These are phyloP conservation scores for Lasiurus borealis DNA, from an alignment of 2,113 vertebrate species.

Conservation along the genomic window DNA sequence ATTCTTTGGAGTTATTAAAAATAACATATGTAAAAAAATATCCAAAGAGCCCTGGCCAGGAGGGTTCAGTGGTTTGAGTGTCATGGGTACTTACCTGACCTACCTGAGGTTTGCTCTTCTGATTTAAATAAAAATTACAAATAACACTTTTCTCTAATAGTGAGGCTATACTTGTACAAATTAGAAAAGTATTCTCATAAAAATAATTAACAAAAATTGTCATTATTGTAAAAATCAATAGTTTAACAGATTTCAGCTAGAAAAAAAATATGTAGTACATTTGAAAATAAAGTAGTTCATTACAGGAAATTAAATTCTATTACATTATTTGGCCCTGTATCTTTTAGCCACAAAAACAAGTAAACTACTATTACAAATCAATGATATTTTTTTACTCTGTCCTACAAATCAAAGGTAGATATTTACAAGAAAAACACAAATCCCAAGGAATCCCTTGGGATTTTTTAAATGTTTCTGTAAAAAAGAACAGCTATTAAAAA, in stretches of 20 bases:
- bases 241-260: not conserved
- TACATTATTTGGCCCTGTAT: conserved; percentile 31
- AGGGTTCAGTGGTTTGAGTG: too few relatives aligned
- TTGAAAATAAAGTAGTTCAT: conserved; percentile 60
- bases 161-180: conserved; percentile 24
- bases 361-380: conserved; percentile 50
- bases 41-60: too few relatives aligned
- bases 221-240: not conserved
- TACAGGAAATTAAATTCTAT: conserved; percentile 63
- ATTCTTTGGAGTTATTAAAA: not conserved
- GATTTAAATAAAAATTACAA: not conserved
- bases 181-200: conserved; percentile 51
- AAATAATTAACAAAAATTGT: conserved; percentile 19
- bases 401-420: conserved; percentile 45
- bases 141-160: conserved; percentile 40
- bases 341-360: conserved; percentile 57
- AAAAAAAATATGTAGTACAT: conserved; percentile 43
- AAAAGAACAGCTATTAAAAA: conserved; percentile 69
- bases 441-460: conserved; percentile 20
- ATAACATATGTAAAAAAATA: too few relatives aligned
- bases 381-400: conserved; percentile 27
- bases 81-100: too few relatives aligned
- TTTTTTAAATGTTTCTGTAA: conserved; percentile 37
- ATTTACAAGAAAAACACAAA: conserved; percentile 55
- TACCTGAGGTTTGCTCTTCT: not conserved